A percentile compares a stretch with the other conserved stretches of the same genome.
These are phyloP conservation scores for Pediacus dermestoides DNA, from an alignment of 2,888 invertebrate species.

Conservation along the genomic window DNA sequence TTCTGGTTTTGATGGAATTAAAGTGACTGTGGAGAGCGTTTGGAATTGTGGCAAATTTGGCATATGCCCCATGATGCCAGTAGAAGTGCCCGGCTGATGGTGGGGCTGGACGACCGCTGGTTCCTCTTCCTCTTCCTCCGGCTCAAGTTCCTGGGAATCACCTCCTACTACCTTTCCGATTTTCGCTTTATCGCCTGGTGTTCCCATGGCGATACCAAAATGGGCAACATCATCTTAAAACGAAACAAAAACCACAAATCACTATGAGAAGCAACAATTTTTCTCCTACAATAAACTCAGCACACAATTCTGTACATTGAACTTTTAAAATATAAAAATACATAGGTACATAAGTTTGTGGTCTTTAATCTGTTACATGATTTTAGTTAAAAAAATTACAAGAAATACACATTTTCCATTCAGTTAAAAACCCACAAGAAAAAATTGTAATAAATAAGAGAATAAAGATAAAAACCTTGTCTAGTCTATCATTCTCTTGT, in stretches of 20 bases:
- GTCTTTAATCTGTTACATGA: no score
- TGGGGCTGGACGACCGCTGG: slow-evolving; percentile 4
- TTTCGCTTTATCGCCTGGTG: slow-evolving; percentile 50
- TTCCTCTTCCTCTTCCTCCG: slow-evolving; percentile 22
- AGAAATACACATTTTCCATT: slow-evolving; percentile 7
- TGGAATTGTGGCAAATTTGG: slow-evolving; percentile 28
- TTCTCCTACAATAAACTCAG: no score
- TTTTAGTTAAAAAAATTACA: no score
- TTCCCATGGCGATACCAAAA: slow-evolving; percentile 52
- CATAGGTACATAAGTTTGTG: no score
- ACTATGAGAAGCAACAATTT: no score
- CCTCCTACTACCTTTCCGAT: slow-evolving; percentile 43
- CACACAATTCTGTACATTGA: no score
- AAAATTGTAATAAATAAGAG: slow-evolving; percentile 15
- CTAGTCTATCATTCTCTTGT: slow-evolving; percentile 15
- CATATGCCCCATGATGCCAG: slow-evolving; percentile 25
- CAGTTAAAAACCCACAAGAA: slow-evolving; percentile 3
- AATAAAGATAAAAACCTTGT: slow-evolving; percentile 10
- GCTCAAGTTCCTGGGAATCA: slow-evolving; percentile 31
- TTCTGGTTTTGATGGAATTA: no score
- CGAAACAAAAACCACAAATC: no score
- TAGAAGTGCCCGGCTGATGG: slow-evolving; percentile 4
- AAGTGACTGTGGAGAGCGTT: slow-evolving; percentile 21
- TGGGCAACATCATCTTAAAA: slow-evolving; percentile 50
- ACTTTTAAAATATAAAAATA: no score